Evolutionary conservation across 1,140 invertebrate genomes (phyloP).

Genomic region (Panagrolaimus sp.): DNA sequence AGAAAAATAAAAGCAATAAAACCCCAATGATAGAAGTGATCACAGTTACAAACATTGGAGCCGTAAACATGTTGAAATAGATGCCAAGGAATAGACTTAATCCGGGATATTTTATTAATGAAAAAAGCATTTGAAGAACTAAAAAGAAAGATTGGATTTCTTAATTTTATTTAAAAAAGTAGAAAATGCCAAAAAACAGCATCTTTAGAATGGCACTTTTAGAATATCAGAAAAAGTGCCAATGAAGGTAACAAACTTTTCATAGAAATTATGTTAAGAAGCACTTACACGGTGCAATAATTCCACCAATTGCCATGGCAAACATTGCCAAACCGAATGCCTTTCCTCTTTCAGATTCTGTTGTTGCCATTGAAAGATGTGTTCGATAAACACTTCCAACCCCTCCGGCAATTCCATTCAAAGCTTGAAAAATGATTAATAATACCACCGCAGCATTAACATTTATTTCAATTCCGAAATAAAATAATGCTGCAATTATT

Average conservation of each 20-base stretch:
- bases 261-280: background rate
- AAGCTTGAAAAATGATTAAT: background rate
- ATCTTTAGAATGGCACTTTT: too few relatives aligned
- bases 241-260: too few relatives aligned
- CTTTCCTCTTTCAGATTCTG: background rate
- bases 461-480: background rate
- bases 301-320: background rate
- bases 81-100: background rate
- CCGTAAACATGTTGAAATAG: background rate
- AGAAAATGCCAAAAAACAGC: too few relatives aligned
- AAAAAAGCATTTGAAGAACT: background rate
- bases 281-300: slow-evolving; percentile 1
- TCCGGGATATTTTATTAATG: background rate
- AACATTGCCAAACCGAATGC: background rate
- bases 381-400: background rate
- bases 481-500: background rate
- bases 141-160: background rate
- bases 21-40: background rate
- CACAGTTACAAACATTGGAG: background rate
- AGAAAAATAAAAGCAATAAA: background rate
- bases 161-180: too few relatives aligned
- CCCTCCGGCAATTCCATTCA: background rate
- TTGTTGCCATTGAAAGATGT: background rate
- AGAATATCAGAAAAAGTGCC: too few relatives aligned
- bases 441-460: background rate